A percentile compares a stretch with the other conserved stretches of the same genome.
These are phyloP conservation scores for Aphrophora alni DNA, from an alignment of 2,888 invertebrate species.

Conservation along the genomic window DNA sequence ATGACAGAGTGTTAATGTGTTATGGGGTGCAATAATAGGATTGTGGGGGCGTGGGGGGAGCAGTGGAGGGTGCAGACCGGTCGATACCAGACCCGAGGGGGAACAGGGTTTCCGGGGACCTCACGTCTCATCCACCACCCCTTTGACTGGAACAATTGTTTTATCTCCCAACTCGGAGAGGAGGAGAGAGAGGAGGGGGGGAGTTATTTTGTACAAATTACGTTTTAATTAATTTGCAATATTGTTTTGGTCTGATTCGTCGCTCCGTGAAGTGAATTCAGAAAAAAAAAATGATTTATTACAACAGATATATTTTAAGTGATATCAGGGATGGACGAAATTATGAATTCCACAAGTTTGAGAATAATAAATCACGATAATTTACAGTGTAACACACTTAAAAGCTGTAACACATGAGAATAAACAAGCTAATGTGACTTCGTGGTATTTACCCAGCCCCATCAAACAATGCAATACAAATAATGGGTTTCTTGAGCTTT, in stretches of 20 bases:
- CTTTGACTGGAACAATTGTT: not conserved
- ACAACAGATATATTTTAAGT: no score
- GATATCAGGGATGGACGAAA: no score
- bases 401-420: no score
- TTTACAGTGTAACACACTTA: no score
- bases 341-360: no score
- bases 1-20: not conserved
- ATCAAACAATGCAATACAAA: no score
- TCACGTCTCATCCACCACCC: not conserved
- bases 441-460: no score
- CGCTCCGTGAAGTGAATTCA: not conserved
- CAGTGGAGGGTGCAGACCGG: not conserved
- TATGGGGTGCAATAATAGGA: no score
- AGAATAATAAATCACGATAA: no score
- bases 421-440: no score
- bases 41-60: not conserved
- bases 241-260: not conserved
- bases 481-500: no score
- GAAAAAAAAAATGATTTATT: not conserved
- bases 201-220: not conserved
- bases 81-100: not conserved
- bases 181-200: not conserved
- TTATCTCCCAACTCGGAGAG: not conserved
- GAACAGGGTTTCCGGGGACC: not conserved
- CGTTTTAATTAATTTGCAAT: not conserved